phyloP scores from a whole-genome alignment of 2,888 invertebrate genomes.

The Lepidonotus clava region DNA sequence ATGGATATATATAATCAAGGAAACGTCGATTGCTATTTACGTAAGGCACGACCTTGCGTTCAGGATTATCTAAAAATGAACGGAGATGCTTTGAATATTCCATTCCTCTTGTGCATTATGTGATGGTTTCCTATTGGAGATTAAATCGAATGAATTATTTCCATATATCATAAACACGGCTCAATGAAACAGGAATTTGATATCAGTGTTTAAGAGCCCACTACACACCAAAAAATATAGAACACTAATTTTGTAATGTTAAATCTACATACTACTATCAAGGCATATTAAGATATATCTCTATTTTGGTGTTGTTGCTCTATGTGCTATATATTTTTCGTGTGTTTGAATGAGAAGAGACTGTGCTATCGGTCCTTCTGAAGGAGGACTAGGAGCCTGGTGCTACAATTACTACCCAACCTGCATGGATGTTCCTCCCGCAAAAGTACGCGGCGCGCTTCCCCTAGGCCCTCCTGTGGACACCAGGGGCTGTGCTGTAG shows the following conservation, averaged over 20 bases:
- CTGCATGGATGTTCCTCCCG: constrained; percentile 25
- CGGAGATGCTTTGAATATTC: background rate
- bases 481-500: background rate
- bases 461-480: background rate
- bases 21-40: background rate
- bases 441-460: background rate
- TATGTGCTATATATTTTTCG: constrained; percentile 5
- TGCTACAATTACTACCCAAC: constrained; percentile 27
- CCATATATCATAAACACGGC: background rate
- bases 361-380: background rate
- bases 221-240: background rate
- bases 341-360: background rate
- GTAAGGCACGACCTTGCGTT: too few relatives aligned
- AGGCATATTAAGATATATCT: background rate
- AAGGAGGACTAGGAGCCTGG: constrained; percentile 9
- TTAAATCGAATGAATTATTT: background rate
- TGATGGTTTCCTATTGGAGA: background rate
- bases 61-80: background rate
- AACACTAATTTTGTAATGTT: background rate
- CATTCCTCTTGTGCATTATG: background rate
- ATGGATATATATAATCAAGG: background rate
- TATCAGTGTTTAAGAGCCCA: background rate
- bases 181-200: background rate
- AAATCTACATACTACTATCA: background rate
- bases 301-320: constrained; percentile 9